A percentile compares a stretch with the other conserved stretches of the same genome.
Evolutionary conservation across 2,888 invertebrate species (phyloP).

Genomic region (Thysanoteuthis rhombus): DNA sequence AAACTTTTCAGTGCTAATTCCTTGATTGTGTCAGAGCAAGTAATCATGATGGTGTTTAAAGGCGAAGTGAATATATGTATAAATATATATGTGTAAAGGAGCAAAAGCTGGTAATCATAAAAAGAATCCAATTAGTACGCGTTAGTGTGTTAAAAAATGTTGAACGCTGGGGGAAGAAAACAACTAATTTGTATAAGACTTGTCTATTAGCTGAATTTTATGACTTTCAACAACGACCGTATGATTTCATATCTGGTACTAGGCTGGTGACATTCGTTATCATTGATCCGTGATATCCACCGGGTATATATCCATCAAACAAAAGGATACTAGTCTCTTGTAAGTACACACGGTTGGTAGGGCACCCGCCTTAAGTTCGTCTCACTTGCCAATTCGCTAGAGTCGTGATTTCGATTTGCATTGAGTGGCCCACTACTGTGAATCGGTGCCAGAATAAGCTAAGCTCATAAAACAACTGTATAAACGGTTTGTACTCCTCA

Average conservation of each 20-base stretch:
- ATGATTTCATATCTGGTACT: not conserved
- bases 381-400: not conserved
- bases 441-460: not conserved
- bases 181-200: not conserved
- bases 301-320: too few relatives aligned
- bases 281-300: too few relatives aligned
- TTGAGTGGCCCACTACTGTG: not conserved
- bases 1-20: not conserved
- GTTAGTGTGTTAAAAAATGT: too few relatives aligned
- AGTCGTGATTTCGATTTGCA: not conserved
- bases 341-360: not conserved
- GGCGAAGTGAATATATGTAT: not conserved
- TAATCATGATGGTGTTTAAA: not conserved
- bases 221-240: not conserved
- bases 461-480: not conserved
- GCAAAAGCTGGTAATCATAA: not conserved
- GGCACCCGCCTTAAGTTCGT: not conserved
- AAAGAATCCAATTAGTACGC: not conserved
- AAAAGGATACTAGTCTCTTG: not conserved
- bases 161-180: not conserved
- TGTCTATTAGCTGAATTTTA: not conserved
- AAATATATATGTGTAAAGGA: not conserved
- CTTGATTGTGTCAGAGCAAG: not conserved
- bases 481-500: not conserved
- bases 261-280: not conserved